These are phyloP conservation scores for Allophyes oxyacanthae DNA, from an alignment of 2,888 invertebrate species.

Conservation along the genomic window DNA sequence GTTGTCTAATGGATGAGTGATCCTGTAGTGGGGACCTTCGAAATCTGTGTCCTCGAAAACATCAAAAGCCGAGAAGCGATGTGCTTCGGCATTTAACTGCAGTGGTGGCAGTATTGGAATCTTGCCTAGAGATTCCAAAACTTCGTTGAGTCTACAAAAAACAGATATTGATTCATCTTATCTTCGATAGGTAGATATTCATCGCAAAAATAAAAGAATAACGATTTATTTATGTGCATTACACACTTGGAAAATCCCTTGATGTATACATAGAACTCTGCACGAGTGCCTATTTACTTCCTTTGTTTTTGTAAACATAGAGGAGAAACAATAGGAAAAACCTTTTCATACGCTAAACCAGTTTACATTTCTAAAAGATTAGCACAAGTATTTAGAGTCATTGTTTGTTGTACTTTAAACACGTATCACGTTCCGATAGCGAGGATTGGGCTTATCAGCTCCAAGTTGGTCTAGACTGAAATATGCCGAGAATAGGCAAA, in stretches of 20 bases:
- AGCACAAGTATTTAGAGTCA: slow-evolving; percentile 33
- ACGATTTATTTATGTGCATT: neutral
- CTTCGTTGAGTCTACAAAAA: slow-evolving; percentile 91
- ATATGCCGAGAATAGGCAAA: slow-evolving; percentile 42
- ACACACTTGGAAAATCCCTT: slow-evolving; percentile 20
- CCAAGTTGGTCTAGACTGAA: slow-evolving; percentile 53
- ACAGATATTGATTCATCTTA: slow-evolving; percentile 20
- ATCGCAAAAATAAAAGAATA: slow-evolving; percentile 9
- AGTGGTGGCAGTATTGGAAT: slow-evolving; percentile 95
- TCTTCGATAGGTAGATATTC: neutral
- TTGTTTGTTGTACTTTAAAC: slow-evolving; percentile 28
- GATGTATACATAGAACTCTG: slow-evolving; percentile 8
- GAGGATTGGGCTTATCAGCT: slow-evolving; percentile 51
- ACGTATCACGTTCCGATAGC: slow-evolving; percentile 46
- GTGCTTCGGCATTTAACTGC: slow-evolving; percentile 90
- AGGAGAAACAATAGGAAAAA: no score
- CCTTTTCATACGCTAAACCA: slow-evolving; percentile 35
- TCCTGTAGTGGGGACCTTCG: slow-evolving; percentile 79
- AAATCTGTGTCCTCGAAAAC: slow-evolving; percentile 88
- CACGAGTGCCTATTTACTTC: slow-evolving; percentile 19
- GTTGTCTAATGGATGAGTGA: slow-evolving; percentile 75
- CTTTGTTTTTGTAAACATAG: slow-evolving; percentile 35
- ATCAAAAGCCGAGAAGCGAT: slow-evolving; percentile 90
- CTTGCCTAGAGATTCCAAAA: slow-evolving; percentile 93
- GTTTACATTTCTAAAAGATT: slow-evolving; percentile 32